Conservation (phyloP, 35 echinoderm and acorn worm species). For the Hemicentrotus pulcherrimus region DNA sequence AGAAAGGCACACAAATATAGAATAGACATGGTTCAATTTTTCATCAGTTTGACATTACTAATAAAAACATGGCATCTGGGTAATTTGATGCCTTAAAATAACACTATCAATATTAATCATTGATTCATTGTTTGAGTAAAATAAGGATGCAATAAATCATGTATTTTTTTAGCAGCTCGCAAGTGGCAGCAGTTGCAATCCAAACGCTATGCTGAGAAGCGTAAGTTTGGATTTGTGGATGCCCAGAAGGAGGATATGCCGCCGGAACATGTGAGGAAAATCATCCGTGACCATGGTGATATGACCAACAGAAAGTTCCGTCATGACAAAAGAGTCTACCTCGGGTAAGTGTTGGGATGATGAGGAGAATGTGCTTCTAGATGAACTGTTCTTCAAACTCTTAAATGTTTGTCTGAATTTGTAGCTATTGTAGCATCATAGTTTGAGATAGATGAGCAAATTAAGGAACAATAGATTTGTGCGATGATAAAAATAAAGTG, state of each 20-base stretch:
- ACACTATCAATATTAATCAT: not conserved
- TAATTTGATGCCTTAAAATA: not conserved
- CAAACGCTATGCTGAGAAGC: conserved; percentile 97
- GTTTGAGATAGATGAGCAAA: too few species aligned
- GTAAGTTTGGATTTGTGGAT: conserved; percentile 98
- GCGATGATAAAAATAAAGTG: too few species aligned
- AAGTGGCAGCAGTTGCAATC: conserved; percentile 99
- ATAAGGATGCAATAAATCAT: not conserved
- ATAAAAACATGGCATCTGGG: too few species aligned
- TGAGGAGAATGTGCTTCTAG: too few species aligned
- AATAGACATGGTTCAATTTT: not conserved
- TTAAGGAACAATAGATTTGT: too few species aligned
- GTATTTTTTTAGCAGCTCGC: conserved; percentile 66
- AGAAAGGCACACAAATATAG: too few species aligned
- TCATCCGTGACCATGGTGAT: conserved; percentile 98
- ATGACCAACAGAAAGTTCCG: conserved; percentile 99
- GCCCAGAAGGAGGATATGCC: conserved; percentile 99
- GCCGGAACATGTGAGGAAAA: conserved; percentile 97
- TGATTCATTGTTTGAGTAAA: not conserved
- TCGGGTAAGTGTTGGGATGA: conserved; percentile 69
- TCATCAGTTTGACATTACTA: not conserved
- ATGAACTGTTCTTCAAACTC: too few species aligned
- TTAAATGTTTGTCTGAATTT: too few species aligned
- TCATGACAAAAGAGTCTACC: conserved; percentile 95
- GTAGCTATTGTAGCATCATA: too few species aligned